Conservation (phyloP, 1,140 invertebrate species). For the Paramacrobiotus metropolitanus region DNA sequence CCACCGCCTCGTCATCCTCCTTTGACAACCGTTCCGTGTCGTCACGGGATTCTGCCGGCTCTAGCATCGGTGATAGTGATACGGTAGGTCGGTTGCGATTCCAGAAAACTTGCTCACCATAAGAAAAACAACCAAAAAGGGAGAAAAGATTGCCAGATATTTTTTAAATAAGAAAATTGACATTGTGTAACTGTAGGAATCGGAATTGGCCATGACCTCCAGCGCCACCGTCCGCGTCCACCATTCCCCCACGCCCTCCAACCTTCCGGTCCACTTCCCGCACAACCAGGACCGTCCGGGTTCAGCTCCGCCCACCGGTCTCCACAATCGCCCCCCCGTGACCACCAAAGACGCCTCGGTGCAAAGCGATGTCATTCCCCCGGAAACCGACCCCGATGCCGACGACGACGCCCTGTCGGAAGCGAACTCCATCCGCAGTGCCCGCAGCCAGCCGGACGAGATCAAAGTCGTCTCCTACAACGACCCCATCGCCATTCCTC, state of each 20-base stretch:
- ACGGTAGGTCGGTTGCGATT: neutral
- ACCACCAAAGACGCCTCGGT: neutral
- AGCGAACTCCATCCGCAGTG: neutral
- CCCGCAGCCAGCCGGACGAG: neutral
- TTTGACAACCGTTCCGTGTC: neutral
- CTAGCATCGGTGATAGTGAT: neutral
- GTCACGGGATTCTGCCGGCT: neutral
- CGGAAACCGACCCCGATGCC: neutral
- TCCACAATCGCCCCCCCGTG: neutral
- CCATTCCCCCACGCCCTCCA: neutral
- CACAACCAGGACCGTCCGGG: neutral
- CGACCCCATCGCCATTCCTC: neutral
- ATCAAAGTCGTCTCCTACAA: conserved; percentile 3
- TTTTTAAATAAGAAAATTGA: too few relatives aligned
- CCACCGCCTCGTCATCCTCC: neutral
- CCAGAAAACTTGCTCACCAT: neutral
- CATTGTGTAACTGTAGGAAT: too few relatives aligned
- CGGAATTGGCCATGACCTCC: too few relatives aligned
- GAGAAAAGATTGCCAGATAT: too few relatives aligned
- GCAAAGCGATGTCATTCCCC: neutral
- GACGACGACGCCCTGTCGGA: neutral
- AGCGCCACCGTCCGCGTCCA: neutral
- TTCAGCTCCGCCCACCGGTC: neutral
- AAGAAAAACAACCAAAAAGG: neutral
- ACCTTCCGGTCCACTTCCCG: too few relatives aligned